Evolutionary conservation across 1,140 invertebrate species (phyloP), one percentile per base, ranked within the genome.

Genomic region (Cataglyphis hispanica): DNA sequence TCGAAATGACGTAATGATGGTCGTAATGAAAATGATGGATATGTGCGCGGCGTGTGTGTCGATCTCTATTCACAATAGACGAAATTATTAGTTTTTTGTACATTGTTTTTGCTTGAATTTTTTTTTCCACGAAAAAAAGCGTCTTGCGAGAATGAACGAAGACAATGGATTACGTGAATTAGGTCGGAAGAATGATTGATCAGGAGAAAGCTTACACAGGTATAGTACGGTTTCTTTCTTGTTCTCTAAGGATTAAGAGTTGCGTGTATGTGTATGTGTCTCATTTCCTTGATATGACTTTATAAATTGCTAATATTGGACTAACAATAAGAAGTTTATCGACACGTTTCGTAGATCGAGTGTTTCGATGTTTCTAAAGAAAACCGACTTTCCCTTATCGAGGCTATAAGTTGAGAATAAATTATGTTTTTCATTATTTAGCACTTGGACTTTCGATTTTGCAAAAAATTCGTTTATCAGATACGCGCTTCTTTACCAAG

Each of bases 301-400:
- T 74, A 74, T 60, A 46, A 61, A 46, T 61, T 61, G 11, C 8
- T 27, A 40, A 19, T 43, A 40, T 56, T 31, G 34, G 4, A 19
- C n/a, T 6, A 74, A n/a, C n/a, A n/a, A n/a, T n/a, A n/a, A 83
- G 11, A 72, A 67, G 58, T 83, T 83, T 74, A 53, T 61, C 78
- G 37, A 34, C n/a, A 60, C 27, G 37, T 78, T 87, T 84, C 31
- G 56, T 66, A 60, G 60, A 76, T 87, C 56, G 46, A 63, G 22
- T 6, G 58, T 61, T 87, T 74, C 58, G 46, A 43, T 19, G 16
- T 72, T 46, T 22, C 58, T 19, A 56, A 56, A 64, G 11, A 34
- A 88, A 88, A 70, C 22, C 25, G 40, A 56, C 74, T 88, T 88
- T 88, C 74, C 86, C 60, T 58, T 27, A 7, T 11, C n/a, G 66